Evolutionary conservation across 2,113 vertebrate species (phyloP).

Genomic region (Zapus hudsonius): DNA sequence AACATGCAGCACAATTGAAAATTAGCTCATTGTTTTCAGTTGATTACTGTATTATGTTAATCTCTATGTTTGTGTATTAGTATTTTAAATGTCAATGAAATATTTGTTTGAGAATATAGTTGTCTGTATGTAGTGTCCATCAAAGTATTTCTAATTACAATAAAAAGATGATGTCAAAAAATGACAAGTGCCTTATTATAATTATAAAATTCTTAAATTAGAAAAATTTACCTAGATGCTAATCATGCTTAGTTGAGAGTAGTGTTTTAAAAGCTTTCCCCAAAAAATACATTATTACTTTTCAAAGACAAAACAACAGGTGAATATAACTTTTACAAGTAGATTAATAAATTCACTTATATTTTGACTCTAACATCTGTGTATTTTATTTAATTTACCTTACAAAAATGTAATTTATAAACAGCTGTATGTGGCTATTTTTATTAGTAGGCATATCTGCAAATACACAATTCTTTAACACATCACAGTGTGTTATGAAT

Average conservation of each 20-base stretch:
- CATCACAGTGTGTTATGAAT: not conserved
- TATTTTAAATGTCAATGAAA: too few relatives aligned
- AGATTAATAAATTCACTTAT: not conserved
- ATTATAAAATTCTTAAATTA: slow-evolving; percentile 53
- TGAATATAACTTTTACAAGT: not conserved
- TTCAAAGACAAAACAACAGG: not conserved
- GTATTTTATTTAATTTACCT: slow-evolving; percentile 19
- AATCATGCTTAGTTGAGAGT: slow-evolving; percentile 19
- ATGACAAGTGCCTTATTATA: not conserved
- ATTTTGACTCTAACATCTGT: not conserved
- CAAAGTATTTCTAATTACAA: too few relatives aligned
- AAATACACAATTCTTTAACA: not conserved
- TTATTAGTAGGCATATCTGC: not conserved
- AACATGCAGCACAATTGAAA: too few relatives aligned
- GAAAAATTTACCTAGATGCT: slow-evolving; percentile 15
- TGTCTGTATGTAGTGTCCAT: too few relatives aligned
- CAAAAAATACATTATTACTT: not conserved
- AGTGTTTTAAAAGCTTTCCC: slow-evolving; percentile 27
- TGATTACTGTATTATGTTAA: too few relatives aligned
- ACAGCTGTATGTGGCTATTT: not conserved
- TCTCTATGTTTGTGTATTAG: too few relatives aligned
- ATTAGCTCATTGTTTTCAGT: too few relatives aligned
- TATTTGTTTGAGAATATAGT: too few relatives aligned
- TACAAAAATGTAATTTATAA: slow-evolving; percentile 12
- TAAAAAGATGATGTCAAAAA: too few relatives aligned